Evolutionary conservation across 2,888 invertebrate species (phyloP).

Genomic region (Choreutis nemorana): DNA sequence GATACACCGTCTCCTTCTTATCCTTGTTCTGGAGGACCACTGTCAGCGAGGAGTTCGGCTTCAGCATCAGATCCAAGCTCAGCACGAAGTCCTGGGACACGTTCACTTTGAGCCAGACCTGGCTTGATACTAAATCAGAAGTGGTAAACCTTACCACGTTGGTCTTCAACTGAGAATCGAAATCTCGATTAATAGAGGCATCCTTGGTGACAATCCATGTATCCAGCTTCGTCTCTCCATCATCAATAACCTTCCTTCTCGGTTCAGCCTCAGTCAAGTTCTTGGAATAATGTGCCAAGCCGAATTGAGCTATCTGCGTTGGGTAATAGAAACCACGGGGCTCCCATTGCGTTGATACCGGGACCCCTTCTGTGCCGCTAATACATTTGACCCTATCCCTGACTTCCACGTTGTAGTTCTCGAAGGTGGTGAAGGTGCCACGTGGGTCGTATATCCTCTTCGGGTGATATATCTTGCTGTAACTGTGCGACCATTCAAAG

Average conservation of each 20-base stretch:
- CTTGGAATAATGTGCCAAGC: conserved; percentile 96
- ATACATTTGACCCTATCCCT: conserved; percentile 96
- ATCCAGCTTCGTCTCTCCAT: conserved; percentile 72
- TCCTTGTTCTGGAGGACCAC: conserved; percentile 79
- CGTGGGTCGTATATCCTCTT: conserved; percentile 88
- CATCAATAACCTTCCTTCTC: conserved; percentile 73
- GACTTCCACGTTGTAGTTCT: conserved; percentile 97
- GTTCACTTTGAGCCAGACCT: conserved; percentile 69
- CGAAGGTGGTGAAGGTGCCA: conserved; percentile 96
- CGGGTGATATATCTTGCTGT: conserved; percentile 89
- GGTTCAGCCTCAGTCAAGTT: conserved; percentile 88
- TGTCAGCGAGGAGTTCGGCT: conserved; percentile 82
- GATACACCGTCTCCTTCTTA: conserved; percentile 76
- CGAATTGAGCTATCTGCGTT: conserved; percentile 98
- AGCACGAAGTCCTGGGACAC: conserved; percentile 74
- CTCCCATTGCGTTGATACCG: conserved; percentile 97
- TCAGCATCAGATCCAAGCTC: conserved; percentile 75
- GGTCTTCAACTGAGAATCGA: conserved; percentile 65
- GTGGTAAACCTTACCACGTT: conserved; percentile 78
- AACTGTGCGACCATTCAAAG: conserved; percentile 96
- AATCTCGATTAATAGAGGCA: conserved; percentile 70
- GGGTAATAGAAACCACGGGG: conserved; percentile 96
- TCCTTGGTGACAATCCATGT: conserved; percentile 80
- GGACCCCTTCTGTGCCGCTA: conserved; percentile 92
- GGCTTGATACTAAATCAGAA: conserved; percentile 72